phyloP scores from a whole-genome alignment of 2,888 invertebrate species.

The Eremobia ochroleuca region DNA sequence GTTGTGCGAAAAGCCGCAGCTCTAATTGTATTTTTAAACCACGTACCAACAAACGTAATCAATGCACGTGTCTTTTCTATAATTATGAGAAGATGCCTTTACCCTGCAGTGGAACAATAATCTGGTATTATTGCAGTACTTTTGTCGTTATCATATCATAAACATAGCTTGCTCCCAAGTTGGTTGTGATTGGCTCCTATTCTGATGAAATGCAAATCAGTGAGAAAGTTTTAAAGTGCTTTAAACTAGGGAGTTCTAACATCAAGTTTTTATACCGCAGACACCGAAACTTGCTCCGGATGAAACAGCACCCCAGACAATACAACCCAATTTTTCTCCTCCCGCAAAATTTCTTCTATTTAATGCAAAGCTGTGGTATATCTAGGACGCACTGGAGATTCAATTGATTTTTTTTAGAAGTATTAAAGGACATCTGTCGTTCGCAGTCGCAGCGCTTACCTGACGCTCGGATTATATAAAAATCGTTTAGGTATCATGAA shows the following conservation, averaged over 20 bases:
- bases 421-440: slow-evolving; percentile 45
- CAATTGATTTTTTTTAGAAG: slow-evolving; percentile 41
- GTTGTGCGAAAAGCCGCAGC: neutral
- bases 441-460: slow-evolving; percentile 31
- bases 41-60: neutral
- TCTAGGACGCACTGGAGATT: slow-evolving; percentile 16
- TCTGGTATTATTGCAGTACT: neutral
- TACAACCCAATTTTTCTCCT: slow-evolving; percentile 13
- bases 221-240: slow-evolving; percentile 5
- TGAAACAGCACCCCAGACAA: slow-evolving; percentile 13
- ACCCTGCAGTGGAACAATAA: neutral
- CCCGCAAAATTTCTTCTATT: slow-evolving; percentile 11
- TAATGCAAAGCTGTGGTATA: slow-evolving; percentile 30
- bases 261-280: slow-evolving; percentile 29
- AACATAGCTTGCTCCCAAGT: neutral
- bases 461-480: slow-evolving; percentile 35
- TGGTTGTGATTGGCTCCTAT: neutral
- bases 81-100: neutral
- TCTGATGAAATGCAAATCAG: slow-evolving; percentile 32
- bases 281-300: slow-evolving; percentile 9
- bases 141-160: neutral
- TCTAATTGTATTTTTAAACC: neutral
- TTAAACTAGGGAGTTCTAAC: slow-evolving; percentile 8
- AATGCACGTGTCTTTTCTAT: neutral
- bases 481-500: slow-evolving; percentile 37